Conservation (phyloP, 2,888 invertebrate species). For the Polyommatus icarus region DNA sequence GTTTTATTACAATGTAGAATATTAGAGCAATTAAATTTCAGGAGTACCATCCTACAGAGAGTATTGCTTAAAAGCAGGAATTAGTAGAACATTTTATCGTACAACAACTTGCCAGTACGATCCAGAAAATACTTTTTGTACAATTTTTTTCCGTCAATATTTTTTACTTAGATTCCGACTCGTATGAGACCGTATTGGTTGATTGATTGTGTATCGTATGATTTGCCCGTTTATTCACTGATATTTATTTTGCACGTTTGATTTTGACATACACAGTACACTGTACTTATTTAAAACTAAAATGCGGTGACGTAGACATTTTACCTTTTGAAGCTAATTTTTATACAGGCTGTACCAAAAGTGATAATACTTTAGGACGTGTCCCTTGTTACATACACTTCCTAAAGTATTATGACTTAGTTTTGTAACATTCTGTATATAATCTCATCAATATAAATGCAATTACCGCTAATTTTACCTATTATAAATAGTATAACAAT, state of each 20-base stretch:
- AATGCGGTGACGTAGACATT: not conserved
- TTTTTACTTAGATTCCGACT: not conserved
- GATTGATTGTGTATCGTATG: not conserved
- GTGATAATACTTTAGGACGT: no score
- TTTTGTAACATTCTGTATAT: not conserved
- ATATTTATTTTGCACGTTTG: conserved; percentile 28
- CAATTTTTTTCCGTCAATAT: not conserved
- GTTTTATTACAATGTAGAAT: conserved; percentile 4
- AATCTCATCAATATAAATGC: not conserved
- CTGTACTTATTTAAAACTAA: conserved; percentile 17
- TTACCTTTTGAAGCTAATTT: not conserved
- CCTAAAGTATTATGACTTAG: no score
- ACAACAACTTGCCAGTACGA: not conserved
- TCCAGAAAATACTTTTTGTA: not conserved
- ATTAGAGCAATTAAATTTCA: conserved; percentile 4
- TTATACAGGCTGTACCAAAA: not conserved
- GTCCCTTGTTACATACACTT: no score
- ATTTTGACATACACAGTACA: conserved; percentile 27
- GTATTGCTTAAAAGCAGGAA: not conserved
- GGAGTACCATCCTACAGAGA: not conserved
- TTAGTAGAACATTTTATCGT: not conserved
- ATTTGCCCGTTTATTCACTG: not conserved
- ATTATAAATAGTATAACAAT: conserved; percentile 4
- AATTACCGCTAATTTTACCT: not conserved
- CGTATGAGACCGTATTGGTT: not conserved